Conservation (phyloP, 2,113 vertebrate species). For the Cephalopterus ornatus region DNA sequence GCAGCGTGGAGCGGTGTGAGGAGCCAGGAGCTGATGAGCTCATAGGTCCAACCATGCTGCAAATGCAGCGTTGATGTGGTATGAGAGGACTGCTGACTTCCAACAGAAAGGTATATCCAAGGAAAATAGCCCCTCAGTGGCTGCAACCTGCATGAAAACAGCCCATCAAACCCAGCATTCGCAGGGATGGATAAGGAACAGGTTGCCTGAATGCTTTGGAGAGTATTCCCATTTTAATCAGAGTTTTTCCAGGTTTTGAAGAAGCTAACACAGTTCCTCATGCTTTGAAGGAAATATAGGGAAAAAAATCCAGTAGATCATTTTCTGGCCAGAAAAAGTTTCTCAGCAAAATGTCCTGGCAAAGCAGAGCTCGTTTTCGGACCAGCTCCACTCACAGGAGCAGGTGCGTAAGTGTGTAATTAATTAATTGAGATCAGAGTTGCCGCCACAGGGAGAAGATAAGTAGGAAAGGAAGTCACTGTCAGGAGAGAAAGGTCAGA, state of each 20-base stretch:
- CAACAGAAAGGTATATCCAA: not conserved
- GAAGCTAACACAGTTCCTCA: accelerated
- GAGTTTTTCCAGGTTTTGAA: not conserved
- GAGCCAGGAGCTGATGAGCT: not conserved
- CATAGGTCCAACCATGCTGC: accelerated
- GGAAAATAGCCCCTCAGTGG: not conserved
- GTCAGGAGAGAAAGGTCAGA: not conserved
- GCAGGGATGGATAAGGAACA: not conserved
- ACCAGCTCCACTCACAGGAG: not conserved
- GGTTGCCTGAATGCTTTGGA: not conserved
- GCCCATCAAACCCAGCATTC: not conserved
- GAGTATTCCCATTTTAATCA: not conserved
- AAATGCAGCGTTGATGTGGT: accelerated
- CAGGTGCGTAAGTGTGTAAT: not conserved
- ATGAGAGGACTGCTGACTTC: not conserved
- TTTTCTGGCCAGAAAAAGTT: not conserved
- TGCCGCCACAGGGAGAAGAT: not conserved
- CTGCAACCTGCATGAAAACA: not conserved
- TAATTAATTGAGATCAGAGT: not conserved
- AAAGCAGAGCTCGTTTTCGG: not conserved
- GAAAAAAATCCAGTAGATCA: not conserved
- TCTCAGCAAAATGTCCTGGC: not conserved
- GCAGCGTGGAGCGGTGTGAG: accelerated
- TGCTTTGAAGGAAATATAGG: not conserved
- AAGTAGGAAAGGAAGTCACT: accelerated